These are phyloP conservation scores for Brachionus rubens DNA, from an alignment of 1,140 invertebrate genomes.

Conservation along the genomic window DNA sequence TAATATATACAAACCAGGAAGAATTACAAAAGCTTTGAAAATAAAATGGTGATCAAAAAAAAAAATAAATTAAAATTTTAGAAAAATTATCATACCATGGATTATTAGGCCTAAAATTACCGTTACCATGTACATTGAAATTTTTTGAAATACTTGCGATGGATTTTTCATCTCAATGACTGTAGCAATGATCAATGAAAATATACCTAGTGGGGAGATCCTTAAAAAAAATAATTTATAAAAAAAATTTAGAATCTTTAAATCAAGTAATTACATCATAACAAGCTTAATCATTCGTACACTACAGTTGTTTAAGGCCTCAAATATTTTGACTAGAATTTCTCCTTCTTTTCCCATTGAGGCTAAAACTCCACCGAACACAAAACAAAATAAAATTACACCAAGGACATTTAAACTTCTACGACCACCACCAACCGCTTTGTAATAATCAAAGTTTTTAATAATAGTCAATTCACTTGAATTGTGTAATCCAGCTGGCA, in stretches of 20 bases:
- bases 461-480: constrained; percentile 8
- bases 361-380: constrained; percentile 25
- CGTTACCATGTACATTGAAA: constrained; percentile 56
- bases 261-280: constrained; percentile 31
- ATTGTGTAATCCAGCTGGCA: not conserved
- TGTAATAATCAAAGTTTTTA: not conserved
- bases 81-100: constrained; percentile 61
- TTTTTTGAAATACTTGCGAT: constrained; percentile 2
- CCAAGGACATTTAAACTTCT: constrained; percentile 44
- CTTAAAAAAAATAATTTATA: not conserved
- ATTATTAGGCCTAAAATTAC: constrained; percentile 54
- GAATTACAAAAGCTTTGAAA: constrained; percentile 51
- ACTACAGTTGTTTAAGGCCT: constrained; percentile 2
- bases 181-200: constrained; percentile 47
- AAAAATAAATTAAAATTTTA: constrained; percentile 1
- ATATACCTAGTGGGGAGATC: constrained; percentile 22
- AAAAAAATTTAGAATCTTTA: not conserved
- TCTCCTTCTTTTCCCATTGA: constrained; percentile 22
- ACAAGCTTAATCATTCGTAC: constrained; percentile 24
- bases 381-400: constrained; percentile 38
- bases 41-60: not conserved
- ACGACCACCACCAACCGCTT: not conserved
- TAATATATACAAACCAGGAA: constrained; percentile 56
- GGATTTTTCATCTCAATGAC: constrained; percentile 49
- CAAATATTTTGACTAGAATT: constrained; percentile 32